These are phyloP conservation scores for Bursaphelenchus okinawaensis DNA, from an alignment of 2,888 invertebrate species.

Conservation along the genomic window DNA sequence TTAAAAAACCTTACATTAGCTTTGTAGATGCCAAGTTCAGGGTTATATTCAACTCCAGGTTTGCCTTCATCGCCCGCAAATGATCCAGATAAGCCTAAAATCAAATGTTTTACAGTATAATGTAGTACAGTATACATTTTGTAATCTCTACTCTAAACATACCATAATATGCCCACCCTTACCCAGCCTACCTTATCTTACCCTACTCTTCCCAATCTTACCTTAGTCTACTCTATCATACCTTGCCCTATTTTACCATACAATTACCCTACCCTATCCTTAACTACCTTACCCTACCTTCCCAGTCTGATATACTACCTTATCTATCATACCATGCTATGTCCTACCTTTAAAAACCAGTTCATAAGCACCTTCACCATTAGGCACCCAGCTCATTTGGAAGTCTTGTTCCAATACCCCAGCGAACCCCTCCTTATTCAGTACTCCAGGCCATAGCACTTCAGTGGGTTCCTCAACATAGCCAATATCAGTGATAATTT, in stretches of 20 bases:
- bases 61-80: slow-evolving; percentile 40
- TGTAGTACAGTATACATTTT: too few species aligned
- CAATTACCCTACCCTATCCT: too few species aligned
- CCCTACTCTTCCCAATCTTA: too few species aligned
- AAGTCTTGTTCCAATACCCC: slow-evolving; percentile 27
- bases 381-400: slow-evolving; percentile 16
- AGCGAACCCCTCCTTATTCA: slow-evolving; percentile 13
- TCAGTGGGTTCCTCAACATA: slow-evolving; percentile 17
- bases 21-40: slow-evolving; percentile 31
- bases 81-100: slow-evolving; percentile 34
- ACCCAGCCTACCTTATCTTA: too few species aligned
- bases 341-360: slow-evolving; percentile 2
- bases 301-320: too few species aligned
- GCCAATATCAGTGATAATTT: slow-evolving; percentile 18
- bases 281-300: too few species aligned
- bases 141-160: too few species aligned
- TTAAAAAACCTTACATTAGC: slow-evolving; percentile 34
- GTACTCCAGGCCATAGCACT: slow-evolving; percentile 16
- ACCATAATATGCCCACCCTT: too few species aligned
- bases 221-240: too few species aligned
- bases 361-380: neutral
- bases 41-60: slow-evolving; percentile 41
- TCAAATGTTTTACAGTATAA: too few species aligned
- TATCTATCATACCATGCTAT: neutral
- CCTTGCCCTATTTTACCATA: too few species aligned